phyloP scores from a whole-genome alignment of 2,888 invertebrate species.

The Nineta flava region DNA sequence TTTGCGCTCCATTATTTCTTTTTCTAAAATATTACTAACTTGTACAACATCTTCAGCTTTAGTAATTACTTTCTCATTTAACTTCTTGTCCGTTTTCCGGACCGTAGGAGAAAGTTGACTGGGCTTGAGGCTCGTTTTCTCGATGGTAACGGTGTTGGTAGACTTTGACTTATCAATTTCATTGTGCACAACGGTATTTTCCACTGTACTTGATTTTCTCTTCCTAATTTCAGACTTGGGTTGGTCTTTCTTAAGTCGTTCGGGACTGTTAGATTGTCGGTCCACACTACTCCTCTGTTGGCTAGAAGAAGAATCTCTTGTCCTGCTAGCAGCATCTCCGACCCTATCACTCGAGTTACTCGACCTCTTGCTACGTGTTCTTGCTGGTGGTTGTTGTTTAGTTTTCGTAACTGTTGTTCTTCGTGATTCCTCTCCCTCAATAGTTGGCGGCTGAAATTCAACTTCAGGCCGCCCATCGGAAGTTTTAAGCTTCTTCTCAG shows the following conservation, averaged over 20 bases:
- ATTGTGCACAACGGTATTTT: conserved; percentile 15
- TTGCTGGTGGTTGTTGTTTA: conserved; percentile 12
- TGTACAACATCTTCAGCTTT: conserved; percentile 9
- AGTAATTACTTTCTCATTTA: conserved; percentile 23
- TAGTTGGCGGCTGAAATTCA: conserved; percentile 52
- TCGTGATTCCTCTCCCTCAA: conserved; percentile 60
- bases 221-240: conserved; percentile 18
- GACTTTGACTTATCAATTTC: conserved; percentile 31
- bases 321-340: conserved; percentile 48
- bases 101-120: conserved; percentile 41
- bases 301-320: conserved; percentile 47
- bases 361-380: conserved; percentile 13
- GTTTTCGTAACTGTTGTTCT: conserved; percentile 25
- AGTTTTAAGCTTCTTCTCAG: conserved; percentile 72
- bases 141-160: conserved; percentile 27
- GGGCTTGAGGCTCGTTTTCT: conserved; percentile 43
- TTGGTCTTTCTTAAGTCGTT: conserved; percentile 14
- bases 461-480: conserved; percentile 62
- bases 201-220: conserved; percentile 27
- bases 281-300: conserved; percentile 30
- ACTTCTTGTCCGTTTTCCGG: conserved; percentile 45
- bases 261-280: conserved; percentile 21
- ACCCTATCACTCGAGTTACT: conserved; percentile 41
- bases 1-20: conserved; percentile 26
- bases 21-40: conserved; percentile 22